Conservation (phyloP, 2,888 invertebrate genomes). For the Drosophila prostipennis region DNA sequence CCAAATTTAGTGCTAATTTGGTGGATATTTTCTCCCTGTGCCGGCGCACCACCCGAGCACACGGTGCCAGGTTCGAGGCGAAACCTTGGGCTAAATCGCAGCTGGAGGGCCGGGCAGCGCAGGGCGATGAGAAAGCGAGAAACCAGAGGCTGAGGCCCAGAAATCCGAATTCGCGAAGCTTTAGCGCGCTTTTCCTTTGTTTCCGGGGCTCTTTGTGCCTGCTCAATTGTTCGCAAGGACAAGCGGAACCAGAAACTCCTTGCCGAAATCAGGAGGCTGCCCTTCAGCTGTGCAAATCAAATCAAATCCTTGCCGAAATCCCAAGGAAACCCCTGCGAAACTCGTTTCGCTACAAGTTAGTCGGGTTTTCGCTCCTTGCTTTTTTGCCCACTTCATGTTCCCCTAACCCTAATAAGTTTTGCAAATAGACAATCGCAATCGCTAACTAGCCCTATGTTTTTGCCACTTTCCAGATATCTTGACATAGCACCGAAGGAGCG, state of each 20-base stretch:
- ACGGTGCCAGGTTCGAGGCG: slow-evolving; percentile 5
- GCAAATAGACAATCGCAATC: slow-evolving; percentile 31
- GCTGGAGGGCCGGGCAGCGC: slow-evolving; percentile 34
- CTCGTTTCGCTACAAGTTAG: slow-evolving; percentile 52
- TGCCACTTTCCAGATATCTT: slow-evolving; percentile 37
- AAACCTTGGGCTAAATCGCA: slow-evolving; percentile 13
- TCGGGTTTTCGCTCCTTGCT: slow-evolving; percentile 46
- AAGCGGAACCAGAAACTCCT: slow-evolving; percentile 22
- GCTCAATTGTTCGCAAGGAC: slow-evolving; percentile 56
- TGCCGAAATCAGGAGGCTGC: slow-evolving; percentile 35
- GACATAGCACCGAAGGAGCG: background rate
- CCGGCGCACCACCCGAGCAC: slow-evolving; percentile 14
- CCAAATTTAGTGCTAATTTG: background rate
- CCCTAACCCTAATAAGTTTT: background rate
- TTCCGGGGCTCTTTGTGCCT: slow-evolving; percentile 29
- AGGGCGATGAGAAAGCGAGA: slow-evolving; percentile 4
- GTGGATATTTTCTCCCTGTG: slow-evolving; percentile 12
- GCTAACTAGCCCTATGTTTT: slow-evolving; percentile 56
- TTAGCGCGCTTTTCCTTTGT: slow-evolving; percentile 47
- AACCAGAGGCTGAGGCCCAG: slow-evolving; percentile 15
- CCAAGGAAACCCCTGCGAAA: slow-evolving; percentile 40
- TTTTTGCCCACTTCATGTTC: background rate
- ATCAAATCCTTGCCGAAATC: slow-evolving; percentile 26
- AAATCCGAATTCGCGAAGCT: slow-evolving; percentile 24
- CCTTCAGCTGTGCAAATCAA: slow-evolving; percentile 17